phyloP scores from a whole-genome alignment of 2,797 vertebrate genomes.

The Pantherophis vulpinus region DNA sequence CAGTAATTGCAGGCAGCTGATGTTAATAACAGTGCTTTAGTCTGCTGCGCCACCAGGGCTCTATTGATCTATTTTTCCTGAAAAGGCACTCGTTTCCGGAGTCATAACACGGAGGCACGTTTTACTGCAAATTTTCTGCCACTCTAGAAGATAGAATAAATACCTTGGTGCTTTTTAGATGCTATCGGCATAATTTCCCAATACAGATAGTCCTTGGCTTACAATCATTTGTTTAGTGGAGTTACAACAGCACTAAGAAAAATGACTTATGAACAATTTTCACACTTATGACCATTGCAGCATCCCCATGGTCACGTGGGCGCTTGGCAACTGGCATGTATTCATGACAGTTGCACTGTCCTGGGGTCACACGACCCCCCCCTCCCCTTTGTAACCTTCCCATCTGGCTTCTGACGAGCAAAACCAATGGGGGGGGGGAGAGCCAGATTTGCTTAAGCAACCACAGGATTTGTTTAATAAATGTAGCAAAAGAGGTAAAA shows the following conservation, averaged over 20 bases:
- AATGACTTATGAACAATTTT: not conserved
- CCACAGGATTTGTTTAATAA: not conserved
- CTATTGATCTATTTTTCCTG: not conserved
- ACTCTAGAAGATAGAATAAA: not conserved
- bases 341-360: not conserved
- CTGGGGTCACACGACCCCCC: not conserved
- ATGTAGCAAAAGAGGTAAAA: not conserved
- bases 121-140: not conserved
- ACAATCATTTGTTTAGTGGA: not conserved
- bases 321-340: too few species aligned
- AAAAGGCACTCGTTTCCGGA: not conserved
- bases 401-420: not conserved
- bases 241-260: not conserved
- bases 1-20: too few species aligned
- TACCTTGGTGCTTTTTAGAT: too few species aligned
- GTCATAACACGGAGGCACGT: not conserved
- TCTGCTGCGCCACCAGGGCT: too few species aligned
- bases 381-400: not conserved
- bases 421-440: not conserved
- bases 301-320: too few species aligned
- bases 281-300: not conserved
- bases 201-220: not conserved
- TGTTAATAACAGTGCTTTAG: too few species aligned
- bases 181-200: not conserved
- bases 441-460: not conserved